Evolutionary conservation across 2,113 vertebrate species (phyloP).

Genomic region (Periophthalmus modestus): DNA sequence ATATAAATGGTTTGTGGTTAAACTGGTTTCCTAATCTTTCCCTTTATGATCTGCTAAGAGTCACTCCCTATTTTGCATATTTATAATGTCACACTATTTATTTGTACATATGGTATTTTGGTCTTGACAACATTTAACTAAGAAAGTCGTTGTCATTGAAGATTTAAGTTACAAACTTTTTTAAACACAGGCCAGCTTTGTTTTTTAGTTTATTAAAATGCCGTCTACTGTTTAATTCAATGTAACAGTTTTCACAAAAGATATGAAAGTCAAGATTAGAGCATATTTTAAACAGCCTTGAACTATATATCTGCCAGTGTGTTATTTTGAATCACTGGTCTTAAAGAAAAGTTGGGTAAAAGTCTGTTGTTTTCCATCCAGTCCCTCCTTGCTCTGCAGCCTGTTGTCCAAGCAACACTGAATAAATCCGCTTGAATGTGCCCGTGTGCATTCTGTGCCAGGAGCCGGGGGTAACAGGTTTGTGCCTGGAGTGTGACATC

Average conservation of each 20-base stretch:
- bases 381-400: not conserved
- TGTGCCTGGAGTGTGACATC: not conserved
- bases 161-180: too few relatives aligned
- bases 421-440: conserved; percentile 7
- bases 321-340: not conserved
- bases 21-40: not conserved
- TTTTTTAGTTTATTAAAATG: too few relatives aligned
- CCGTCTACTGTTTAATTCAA: too few relatives aligned
- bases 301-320: not conserved
- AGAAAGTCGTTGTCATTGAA: not conserved
- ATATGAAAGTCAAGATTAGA: not conserved
- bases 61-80: not conserved
- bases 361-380: not conserved
- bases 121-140: not conserved
- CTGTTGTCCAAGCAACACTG: conserved; percentile 12
- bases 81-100: not conserved
- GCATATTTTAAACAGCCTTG: not conserved
- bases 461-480: conserved; percentile 11
- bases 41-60: not conserved
- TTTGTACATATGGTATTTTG: not conserved
- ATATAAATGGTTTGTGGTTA: conserved; percentile 2
- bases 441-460: conserved; percentile 4
- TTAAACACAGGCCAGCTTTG: too few relatives aligned
- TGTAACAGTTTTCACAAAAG: not conserved
- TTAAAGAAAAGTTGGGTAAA: not conserved